phyloP scores from a whole-genome alignment of 1,140 invertebrate species.

The Macrobrachium nipponense region DNA sequence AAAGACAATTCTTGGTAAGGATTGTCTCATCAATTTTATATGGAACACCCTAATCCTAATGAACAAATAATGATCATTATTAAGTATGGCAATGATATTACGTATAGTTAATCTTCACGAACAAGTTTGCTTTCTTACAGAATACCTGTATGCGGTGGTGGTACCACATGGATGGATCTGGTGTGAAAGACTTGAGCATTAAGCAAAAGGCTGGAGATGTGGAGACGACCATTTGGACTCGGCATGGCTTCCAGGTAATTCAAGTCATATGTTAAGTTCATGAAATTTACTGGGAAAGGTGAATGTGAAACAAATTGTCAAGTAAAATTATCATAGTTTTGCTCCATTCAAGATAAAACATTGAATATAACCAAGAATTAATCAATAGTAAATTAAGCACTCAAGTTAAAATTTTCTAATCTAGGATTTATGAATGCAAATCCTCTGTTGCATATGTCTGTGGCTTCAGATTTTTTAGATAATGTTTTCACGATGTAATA shows the following conservation, averaged over 20 bases:
- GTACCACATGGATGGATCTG: conserved; percentile 53
- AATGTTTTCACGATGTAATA: no score
- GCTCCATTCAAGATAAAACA: no score
- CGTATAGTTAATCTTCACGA: not conserved
- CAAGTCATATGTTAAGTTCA: not conserved
- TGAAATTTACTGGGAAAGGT: not conserved
- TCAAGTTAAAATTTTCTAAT: no score
- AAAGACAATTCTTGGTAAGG: no score
- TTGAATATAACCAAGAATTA: no score
- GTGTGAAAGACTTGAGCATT: conserved; percentile 22
- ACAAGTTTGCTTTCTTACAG: conserved; percentile 4
- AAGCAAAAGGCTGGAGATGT: not conserved
- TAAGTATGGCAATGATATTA: not conserved
- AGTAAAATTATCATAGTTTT: no score
- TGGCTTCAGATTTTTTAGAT: no score
- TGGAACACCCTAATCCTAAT: not conserved
- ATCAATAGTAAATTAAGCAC: no score
- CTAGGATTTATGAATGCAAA: no score
- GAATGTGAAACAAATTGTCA: not conserved
- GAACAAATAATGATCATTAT: no score
- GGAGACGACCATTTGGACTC: conserved; percentile 24
- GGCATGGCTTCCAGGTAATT: conserved; percentile 42
- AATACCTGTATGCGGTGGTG: conserved; percentile 45
- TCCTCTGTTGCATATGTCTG: no score
- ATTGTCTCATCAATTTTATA: no score